Percentiles rank a stretch among this genome's conserved stretches.
Conservation (phyloP, 2,113 vertebrate species). For the Chionis minor region DNA sequence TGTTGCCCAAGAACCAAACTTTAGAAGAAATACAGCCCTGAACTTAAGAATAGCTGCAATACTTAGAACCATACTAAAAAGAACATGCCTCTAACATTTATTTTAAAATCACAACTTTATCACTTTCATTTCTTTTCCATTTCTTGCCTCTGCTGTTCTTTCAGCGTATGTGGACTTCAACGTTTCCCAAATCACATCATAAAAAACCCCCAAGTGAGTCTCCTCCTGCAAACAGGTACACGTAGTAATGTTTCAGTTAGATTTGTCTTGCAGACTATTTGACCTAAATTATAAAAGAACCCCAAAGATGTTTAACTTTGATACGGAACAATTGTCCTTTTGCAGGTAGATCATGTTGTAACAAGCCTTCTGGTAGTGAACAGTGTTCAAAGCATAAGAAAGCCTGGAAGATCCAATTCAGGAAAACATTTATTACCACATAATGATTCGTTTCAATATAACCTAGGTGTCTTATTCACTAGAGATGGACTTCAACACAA, state of each 20-base stretch:
- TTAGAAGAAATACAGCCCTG: not conserved
- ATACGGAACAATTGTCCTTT: not conserved
- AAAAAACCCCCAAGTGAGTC: not conserved
- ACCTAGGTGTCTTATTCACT: not conserved
- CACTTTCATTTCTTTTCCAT: not conserved
- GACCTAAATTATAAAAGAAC: not conserved
- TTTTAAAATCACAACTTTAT: not conserved
- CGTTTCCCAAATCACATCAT: not conserved
- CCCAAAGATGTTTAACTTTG: not conserved
- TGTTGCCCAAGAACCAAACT: not conserved
- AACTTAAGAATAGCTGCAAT: not conserved
- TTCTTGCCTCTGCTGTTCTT: not conserved
- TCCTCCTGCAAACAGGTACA: not conserved
- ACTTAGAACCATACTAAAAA: not conserved
- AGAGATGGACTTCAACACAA: not conserved
- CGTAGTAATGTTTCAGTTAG: not conserved
- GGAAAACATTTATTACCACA: not conserved
- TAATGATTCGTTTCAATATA: not conserved
- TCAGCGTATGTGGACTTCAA: not conserved
- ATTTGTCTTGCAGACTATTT: not conserved
- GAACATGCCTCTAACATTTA: not conserved
- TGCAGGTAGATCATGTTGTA: not conserved
- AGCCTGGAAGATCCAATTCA: not conserved
- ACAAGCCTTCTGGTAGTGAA: not conserved
- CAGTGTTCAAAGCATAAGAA: not conserved